phyloP scores from a whole-genome alignment of 2,797 vertebrate genomes.

The Holocentrus rufus region DNA sequence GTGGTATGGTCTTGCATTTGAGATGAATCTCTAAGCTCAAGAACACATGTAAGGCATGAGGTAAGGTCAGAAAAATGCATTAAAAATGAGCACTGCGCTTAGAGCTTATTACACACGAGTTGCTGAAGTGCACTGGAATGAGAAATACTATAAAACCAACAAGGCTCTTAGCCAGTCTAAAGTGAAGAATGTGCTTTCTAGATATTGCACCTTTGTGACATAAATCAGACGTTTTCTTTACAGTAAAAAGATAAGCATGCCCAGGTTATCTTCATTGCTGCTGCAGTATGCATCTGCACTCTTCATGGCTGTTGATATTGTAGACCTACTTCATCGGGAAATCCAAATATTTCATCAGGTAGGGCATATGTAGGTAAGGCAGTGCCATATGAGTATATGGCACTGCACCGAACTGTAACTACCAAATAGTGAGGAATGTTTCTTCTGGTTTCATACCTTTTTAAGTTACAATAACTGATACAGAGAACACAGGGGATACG shows the following conservation, averaged over 20 bases:
- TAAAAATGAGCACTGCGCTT: neutral
- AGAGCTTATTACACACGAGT: neutral
- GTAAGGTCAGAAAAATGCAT: constrained; percentile 19
- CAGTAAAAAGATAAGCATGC: neutral
- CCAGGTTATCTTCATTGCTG: constrained; percentile 1
- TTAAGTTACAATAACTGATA: too few relatives aligned
- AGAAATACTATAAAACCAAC: constrained; percentile 4
- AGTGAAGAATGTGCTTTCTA: neutral
- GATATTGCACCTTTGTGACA: neutral
- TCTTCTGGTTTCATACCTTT: too few relatives aligned
- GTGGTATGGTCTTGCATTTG: neutral
- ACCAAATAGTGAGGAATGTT: too few relatives aligned
- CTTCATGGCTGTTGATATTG: constrained; percentile 17
- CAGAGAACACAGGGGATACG: too few relatives aligned
- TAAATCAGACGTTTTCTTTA: neutral
- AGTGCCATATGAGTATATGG: too few relatives aligned
- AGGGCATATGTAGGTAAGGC: too few relatives aligned
- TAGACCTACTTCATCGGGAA: constrained; percentile 37
- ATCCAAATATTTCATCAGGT: constrained; percentile 43
- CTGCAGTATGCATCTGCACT: constrained; percentile 21
- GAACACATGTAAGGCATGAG: constrained; percentile 4
- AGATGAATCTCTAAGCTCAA: constrained; percentile 12
- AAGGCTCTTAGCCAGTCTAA: neutral
- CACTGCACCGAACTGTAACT: too few relatives aligned
- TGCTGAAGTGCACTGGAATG: neutral